phyloP scores from a whole-genome alignment of 2,888 invertebrate genomes.

The Doris montereyensis region DNA sequence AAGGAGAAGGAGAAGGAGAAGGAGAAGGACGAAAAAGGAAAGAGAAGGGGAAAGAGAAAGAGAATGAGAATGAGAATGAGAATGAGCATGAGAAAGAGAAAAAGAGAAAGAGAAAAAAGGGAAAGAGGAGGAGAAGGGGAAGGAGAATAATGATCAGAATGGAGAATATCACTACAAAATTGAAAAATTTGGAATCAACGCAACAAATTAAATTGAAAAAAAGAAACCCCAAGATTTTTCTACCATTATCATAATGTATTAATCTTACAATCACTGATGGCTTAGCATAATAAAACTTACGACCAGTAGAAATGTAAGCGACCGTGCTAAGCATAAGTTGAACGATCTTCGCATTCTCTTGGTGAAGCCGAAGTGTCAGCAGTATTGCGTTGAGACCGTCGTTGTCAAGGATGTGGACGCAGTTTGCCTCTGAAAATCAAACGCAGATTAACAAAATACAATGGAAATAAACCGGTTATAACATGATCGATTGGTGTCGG shows the following conservation, averaged over 20 bases:
- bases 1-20: too few relatives aligned
- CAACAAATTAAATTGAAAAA: neutral
- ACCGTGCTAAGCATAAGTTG: constrained; percentile 44
- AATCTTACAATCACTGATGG: too few relatives aligned
- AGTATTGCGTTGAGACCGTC: constrained; percentile 45
- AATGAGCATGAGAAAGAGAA: too few relatives aligned
- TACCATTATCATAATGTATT: too few relatives aligned
- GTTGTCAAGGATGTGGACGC: constrained; percentile 46
- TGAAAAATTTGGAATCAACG: neutral
- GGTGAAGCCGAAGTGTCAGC: constrained; percentile 42
- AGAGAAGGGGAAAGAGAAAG: neutral
- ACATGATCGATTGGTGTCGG: too few relatives aligned
- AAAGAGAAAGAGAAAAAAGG: neutral
- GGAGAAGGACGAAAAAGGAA: too few relatives aligned
- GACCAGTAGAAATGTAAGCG: constrained; percentile 47
- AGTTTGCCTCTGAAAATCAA: constrained; percentile 49
- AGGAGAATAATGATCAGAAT: too few relatives aligned
- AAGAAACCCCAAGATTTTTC: neutral
- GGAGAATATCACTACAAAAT: neutral
- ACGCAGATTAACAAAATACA: too few relatives aligned
- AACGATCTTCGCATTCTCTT: constrained; percentile 44
- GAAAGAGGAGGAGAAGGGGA: neutral
- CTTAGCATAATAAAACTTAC: constrained; percentile 38
- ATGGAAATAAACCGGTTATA: too few relatives aligned
- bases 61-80: too few relatives aligned